These are phyloP conservation scores for Plecturocebus donacophilus DNA, from an alignment of 2,113 vertebrate genomes.

Conservation along the genomic window DNA sequence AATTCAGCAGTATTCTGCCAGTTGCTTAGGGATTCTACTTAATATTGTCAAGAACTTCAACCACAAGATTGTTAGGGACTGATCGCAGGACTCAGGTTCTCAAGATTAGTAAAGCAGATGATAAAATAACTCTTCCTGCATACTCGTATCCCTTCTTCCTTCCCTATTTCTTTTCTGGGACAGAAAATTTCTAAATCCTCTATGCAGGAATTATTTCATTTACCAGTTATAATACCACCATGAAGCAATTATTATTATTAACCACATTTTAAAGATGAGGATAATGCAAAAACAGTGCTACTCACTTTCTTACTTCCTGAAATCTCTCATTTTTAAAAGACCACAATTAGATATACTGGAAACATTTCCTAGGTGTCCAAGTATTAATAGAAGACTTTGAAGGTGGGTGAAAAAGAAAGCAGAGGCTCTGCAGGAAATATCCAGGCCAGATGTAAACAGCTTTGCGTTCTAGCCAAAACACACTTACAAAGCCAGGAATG, in stretches of 20 bases:
- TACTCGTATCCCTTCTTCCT: not conserved
- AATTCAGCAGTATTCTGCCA: conserved; percentile 19
- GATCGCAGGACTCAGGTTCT: not conserved
- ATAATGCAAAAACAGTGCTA: not conserved
- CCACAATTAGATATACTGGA: not conserved
- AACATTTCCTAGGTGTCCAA: not conserved
- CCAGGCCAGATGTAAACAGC: not conserved
- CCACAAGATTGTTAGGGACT: not conserved
- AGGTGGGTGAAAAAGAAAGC: not conserved
- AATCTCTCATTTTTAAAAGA: not conserved
- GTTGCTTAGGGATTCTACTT: not conserved
- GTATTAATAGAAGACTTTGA: not conserved
- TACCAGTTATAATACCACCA: not conserved
- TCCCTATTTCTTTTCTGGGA: not conserved
- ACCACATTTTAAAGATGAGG: not conserved
- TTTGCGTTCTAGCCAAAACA: not conserved
- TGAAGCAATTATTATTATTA: not conserved
- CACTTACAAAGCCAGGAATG: not conserved
- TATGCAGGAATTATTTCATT: not conserved
- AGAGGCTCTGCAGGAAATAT: not conserved
- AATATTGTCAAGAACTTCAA: not conserved
- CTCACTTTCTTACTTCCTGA: not conserved
- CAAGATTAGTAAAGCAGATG: not conserved
- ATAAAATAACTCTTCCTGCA: not conserved
- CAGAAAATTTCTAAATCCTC: not conserved